Percentiles rank a stretch among this genome's conserved stretches.
phyloP scores from a whole-genome alignment of 2,888 invertebrate genomes.

The Ypsolopha sequella region DNA sequence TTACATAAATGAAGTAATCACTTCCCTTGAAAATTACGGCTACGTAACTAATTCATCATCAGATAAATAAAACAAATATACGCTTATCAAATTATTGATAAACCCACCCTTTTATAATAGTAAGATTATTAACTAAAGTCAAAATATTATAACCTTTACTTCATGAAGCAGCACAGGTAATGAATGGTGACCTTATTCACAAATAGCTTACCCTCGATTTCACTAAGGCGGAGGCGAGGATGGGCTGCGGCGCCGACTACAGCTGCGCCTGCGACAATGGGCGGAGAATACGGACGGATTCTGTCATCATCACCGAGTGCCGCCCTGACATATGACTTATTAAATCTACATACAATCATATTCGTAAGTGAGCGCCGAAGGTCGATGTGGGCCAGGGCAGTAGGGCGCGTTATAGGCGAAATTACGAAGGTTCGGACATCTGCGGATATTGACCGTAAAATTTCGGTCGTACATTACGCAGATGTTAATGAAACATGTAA shows the following conservation, averaged over 20 bases:
- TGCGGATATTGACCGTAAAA: no score
- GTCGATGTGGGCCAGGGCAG: constrained; percentile 58
- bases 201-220: constrained; percentile 2
- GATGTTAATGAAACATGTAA: background rate
- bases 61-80: no score
- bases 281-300: constrained; percentile 56
- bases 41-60: no score
- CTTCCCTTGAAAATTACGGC: no score
- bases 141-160: no score
- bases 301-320: constrained; percentile 55
- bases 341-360: constrained; percentile 67
- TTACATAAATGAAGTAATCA: no score
- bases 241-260: no score
- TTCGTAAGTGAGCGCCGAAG: background rate
- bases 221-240: constrained; percentile 1
- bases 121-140: no score
- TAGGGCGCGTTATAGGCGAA: constrained; percentile 33
- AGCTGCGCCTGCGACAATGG: constrained; percentile 29
- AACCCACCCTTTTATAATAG: no score
- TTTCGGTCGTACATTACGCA: background rate
- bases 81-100: no score
- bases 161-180: no score
- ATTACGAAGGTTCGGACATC: background rate
- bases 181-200: background rate
- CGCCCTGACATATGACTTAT: constrained; percentile 57